phyloP scores from a whole-genome alignment of 2,797 vertebrate species.

The Erpetoichthys calabaricus region DNA sequence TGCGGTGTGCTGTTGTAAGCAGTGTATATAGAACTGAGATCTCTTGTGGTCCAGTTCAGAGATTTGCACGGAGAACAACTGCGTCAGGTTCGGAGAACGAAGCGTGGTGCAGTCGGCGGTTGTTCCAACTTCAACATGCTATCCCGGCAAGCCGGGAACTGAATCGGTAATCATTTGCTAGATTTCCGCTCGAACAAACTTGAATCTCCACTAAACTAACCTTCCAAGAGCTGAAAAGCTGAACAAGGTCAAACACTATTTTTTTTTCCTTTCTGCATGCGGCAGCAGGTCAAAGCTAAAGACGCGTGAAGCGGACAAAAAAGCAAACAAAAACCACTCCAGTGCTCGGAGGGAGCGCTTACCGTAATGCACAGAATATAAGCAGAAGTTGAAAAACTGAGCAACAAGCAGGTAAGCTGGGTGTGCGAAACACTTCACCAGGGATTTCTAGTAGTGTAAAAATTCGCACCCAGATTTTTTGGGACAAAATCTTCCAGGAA shows the following conservation, averaged over 20 bases:
- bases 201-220: constrained; percentile 56
- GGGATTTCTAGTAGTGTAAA: constrained; percentile 1
- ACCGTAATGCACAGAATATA: constrained; percentile 21
- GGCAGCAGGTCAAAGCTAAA: constrained; percentile 35
- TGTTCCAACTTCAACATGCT: no score
- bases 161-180: no score
- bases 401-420: not conserved
- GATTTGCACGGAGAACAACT: no score
- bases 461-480: constrained; percentile 5
- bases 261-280: not conserved
- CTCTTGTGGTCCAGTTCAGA: no score
- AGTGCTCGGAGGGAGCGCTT: constrained; percentile 11
- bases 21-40: no score
- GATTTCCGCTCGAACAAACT: constrained; percentile 38
- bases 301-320: constrained; percentile 21
- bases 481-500: no score
- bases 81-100: no score
- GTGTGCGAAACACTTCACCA: not conserved
- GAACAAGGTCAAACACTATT: constrained; percentile 28
- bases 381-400: constrained; percentile 10
- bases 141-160: no score
- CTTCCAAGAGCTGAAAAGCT: constrained; percentile 39
- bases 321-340: constrained; percentile 13
- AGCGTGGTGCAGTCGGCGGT: no score
- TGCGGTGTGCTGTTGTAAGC: no score